Conservation (phyloP, 2,797 vertebrate species). For the Aldrovandia affinis region DNA sequence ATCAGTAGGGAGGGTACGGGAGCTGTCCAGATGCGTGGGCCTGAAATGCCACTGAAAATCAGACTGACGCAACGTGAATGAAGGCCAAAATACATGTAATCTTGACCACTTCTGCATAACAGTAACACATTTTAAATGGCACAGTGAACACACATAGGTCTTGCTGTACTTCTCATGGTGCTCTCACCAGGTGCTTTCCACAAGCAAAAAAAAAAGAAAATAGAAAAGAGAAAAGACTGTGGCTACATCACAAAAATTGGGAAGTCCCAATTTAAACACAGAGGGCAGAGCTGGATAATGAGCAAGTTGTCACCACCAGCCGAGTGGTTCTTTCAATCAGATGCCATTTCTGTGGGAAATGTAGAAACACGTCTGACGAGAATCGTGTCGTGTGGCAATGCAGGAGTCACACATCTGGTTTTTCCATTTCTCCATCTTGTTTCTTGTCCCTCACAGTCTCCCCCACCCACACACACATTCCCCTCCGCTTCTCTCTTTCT, state of each 20-base stretch:
- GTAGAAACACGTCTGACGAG: neutral
- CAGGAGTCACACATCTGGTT: neutral
- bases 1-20: neutral
- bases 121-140: neutral
- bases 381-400: neutral
- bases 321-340: slow-evolving; percentile 67
- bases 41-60: slow-evolving; percentile 41
- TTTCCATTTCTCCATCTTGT: neutral
- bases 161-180: neutral
- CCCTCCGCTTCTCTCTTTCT: too few species aligned
- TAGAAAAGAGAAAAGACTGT: neutral
- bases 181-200: neutral
- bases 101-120: neutral
- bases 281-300: slow-evolving; percentile 65
- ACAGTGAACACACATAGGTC: neutral
- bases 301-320: slow-evolving; percentile 62
- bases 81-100: neutral
- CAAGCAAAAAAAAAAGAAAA: neutral
- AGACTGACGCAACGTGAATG: neutral
- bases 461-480: slow-evolving; percentile 36
- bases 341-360: slow-evolving; percentile 1
- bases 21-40: slow-evolving; percentile 53
- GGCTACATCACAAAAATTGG: neutral
- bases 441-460: slow-evolving; percentile 29
- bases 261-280: neutral